Conservation (phyloP, 2,888 invertebrate genomes). For the Caenorhabditis sp. region DNA sequence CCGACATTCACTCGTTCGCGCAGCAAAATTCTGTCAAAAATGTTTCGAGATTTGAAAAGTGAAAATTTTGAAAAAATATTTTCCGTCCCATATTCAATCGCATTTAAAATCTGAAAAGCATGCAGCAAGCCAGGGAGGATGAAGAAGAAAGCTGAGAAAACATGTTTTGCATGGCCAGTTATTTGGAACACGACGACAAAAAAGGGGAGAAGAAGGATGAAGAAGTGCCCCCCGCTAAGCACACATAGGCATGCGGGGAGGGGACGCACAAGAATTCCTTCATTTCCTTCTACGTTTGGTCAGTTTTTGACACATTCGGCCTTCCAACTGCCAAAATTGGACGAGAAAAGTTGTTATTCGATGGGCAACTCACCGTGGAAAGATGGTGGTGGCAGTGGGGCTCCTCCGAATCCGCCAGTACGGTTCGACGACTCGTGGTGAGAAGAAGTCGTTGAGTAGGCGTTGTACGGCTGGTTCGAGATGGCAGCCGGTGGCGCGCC, state of each 20-base stretch:
- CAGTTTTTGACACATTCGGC: slow-evolving; percentile 26
- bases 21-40: slow-evolving; percentile 16
- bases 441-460: slow-evolving; percentile 59
- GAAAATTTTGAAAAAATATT: no score
- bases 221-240: slow-evolving; percentile 62
- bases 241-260: slow-evolving; percentile 38
- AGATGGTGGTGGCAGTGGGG: slow-evolving; percentile 66
- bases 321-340: neutral
- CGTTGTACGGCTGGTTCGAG: slow-evolving; percentile 68
- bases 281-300: slow-evolving; percentile 28
- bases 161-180: slow-evolving; percentile 61
- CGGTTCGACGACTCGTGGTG: slow-evolving; percentile 63
- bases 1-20: neutral
- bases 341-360: neutral
- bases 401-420: slow-evolving; percentile 62
- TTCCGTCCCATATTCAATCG: no score
- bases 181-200: slow-evolving; percentile 59
- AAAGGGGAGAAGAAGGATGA: slow-evolving; percentile 44
- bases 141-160: slow-evolving; percentile 37
- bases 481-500: slow-evolving; percentile 64
- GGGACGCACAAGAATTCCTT: slow-evolving; percentile 31
- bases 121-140: slow-evolving; percentile 24
- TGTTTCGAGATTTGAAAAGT: slow-evolving; percentile 17
- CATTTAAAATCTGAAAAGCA: slow-evolving; percentile 26
- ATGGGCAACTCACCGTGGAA: slow-evolving; percentile 61